phyloP scores from a whole-genome alignment of 2,113 vertebrate species.

The Nycticryphes semicollaris region DNA sequence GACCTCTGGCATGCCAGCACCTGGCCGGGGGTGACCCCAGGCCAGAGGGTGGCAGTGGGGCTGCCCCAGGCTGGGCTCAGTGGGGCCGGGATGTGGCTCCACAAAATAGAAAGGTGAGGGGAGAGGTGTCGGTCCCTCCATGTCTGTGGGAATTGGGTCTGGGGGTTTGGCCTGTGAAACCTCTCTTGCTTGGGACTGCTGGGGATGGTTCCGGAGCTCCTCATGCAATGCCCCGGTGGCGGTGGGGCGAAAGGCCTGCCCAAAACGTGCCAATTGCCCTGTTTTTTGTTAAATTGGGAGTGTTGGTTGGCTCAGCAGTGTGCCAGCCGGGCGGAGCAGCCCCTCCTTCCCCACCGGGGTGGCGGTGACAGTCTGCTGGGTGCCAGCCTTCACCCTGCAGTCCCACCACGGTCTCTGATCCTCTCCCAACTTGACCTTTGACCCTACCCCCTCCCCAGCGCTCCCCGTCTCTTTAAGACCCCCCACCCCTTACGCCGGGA shows the following conservation, averaged over 20 bases:
- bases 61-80: neutral
- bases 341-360: accelerated
- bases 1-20: neutral
- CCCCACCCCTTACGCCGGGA: neutral
- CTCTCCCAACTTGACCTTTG: neutral
- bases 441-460: neutral
- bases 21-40: accelerated
- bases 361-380: neutral
- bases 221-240: neutral
- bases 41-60: accelerated
- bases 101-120: no score
- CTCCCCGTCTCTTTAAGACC: neutral
- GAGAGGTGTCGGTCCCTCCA: accelerated
- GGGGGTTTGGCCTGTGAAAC: accelerated
- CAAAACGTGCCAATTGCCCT: accelerated
- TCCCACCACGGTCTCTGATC: accelerated
- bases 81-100: neutral
- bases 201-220: neutral
- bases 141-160: accelerated
- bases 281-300: neutral
- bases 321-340: neutral
- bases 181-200: accelerated
- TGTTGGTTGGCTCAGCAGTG: accelerated
- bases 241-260: accelerated
- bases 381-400: neutral